Base-by-base conservation (phyloP, 2,888 invertebrate species). In the Neelides folsomi region DNA sequence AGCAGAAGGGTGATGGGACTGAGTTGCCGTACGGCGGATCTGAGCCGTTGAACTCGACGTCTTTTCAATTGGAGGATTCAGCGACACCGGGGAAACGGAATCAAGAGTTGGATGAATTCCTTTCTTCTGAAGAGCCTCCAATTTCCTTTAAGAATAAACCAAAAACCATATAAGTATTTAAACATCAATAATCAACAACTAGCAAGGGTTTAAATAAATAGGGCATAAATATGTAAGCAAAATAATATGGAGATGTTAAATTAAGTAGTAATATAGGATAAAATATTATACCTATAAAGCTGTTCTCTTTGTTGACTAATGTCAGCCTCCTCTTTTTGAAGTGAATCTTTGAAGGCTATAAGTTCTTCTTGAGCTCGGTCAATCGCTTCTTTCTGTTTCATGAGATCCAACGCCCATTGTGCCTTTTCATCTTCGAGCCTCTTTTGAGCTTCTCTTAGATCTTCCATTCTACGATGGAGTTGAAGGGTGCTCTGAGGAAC, bases 261-360 rank as follows among this genome's bases (percentile, higher is more conserved):
- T 39, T 13, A 50, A 35, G 1, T 44, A 50, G 16, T 18, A 45
- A 45, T 39, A 5, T 39, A 39, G 15, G 8, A 36, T 39, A 3
- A 39, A 15, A 3, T 5, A 6, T 5, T 45, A 37, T 51, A 62
- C 47, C 89, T 76, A 68, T 86, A 92, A 10, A 94, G 73, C 65
- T 90, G 83, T 66, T 94, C 93, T n/a, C 92, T 76, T 69, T 93
- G 92, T 63, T 88, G 85, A 18, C 80, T 82, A 12, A 94, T 82
- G 67, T 94, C 93, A 58, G 82, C 80, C 66, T 88, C 85, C 55
- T 89, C 86, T 0, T 78, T 78, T 45, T 80, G 71, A 49, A 84
- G 73, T 67, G 81, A 80, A 48, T 83, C 78, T 73, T 76, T 60
- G 51, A 52, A 44, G 13, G 53, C 42, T 15, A 44, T 55, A 37